Evolutionary conservation across 2,888 invertebrate species (phyloP).

Genomic region (Chalcis sispes): DNA sequence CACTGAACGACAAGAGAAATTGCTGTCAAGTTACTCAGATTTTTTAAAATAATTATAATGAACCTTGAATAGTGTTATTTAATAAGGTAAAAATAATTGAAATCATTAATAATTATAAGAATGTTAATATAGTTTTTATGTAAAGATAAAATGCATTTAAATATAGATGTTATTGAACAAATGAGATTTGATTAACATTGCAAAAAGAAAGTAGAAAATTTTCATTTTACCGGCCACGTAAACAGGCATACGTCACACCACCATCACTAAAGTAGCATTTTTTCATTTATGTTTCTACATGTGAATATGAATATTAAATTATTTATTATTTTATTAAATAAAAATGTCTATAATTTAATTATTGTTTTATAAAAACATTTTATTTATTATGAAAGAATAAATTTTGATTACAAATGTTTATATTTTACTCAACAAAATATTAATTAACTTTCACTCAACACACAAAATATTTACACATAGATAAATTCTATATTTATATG

Average conservation of each 20-base stretch:
- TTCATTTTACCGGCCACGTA: slow-evolving; percentile 36
- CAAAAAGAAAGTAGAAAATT: slow-evolving; percentile 6
- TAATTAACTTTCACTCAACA: slow-evolving; percentile 52
- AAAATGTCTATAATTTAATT: not conserved
- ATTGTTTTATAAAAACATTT: slow-evolving; percentile 53
- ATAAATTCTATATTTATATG: slow-evolving; percentile 24
- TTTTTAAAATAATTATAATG: no score
- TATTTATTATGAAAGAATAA: slow-evolving; percentile 52
- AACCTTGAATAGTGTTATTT: no score
- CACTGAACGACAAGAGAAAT: no score
- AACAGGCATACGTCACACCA: slow-evolving; percentile 32
- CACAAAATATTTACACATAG: slow-evolving; percentile 34
- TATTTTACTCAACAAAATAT: slow-evolving; percentile 50
- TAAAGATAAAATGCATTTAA: no score
- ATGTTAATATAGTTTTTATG: no score
- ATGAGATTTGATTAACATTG: no score
- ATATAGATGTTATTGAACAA: no score
- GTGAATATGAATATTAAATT: not conserved
- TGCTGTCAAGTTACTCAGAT: no score
- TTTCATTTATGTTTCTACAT: no score
- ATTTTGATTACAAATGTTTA: slow-evolving; percentile 53
- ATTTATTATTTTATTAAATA: not conserved
- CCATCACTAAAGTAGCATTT: not conserved
- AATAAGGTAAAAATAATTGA: no score
- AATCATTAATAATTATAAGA: no score